Percentiles rank a stretch among this genome's conserved stretches.
phyloP scores from a whole-genome alignment of 2,797 vertebrate species.

The Scarus forsteni region DNA sequence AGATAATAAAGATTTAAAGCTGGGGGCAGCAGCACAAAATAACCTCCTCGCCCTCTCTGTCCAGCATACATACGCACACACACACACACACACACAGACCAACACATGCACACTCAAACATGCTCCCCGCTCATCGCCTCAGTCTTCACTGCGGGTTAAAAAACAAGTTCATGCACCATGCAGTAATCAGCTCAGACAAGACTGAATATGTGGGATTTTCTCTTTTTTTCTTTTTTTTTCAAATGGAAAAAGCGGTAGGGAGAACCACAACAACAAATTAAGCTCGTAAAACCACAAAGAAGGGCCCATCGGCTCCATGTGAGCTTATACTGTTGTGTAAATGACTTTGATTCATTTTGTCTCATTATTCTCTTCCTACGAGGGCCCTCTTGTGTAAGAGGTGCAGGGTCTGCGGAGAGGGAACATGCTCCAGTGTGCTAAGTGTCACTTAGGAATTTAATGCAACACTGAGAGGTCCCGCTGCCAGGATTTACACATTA shows the following conservation, averaged over 20 bases:
- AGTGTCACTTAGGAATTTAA: constrained; percentile 17
- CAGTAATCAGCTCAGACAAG: constrained; percentile 76
- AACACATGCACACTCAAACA: constrained; percentile 20
- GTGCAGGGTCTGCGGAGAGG: constrained; percentile 16
- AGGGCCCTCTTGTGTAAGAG: constrained; percentile 37
- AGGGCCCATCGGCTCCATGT: constrained; percentile 33
- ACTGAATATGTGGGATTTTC: constrained; percentile 58
- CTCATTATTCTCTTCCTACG: constrained; percentile 52
- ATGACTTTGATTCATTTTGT: constrained; percentile 62
- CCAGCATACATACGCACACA: constrained; percentile 33
- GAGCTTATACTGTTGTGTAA: constrained; percentile 50
- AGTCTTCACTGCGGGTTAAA: constrained; percentile 76
- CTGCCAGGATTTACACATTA: constrained; percentile 9
- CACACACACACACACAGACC: constrained; percentile 15
- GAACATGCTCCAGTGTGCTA: neutral
- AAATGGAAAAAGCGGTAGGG: constrained; percentile 56
- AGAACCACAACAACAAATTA: constrained; percentile 73
- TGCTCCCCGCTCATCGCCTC: constrained; percentile 57
- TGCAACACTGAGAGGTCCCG: constrained; percentile 1
- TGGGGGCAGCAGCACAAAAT: constrained; percentile 54
- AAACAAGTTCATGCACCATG: constrained; percentile 76
- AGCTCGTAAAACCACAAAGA: constrained; percentile 53
- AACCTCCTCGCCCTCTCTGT: constrained; percentile 47
- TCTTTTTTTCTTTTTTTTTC: constrained; percentile 48
- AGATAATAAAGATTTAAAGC: constrained; percentile 76